These are phyloP conservation scores for Trichogramma pretiosum DNA, from an alignment of 1,140 invertebrate genomes.

Conservation along the genomic window DNA sequence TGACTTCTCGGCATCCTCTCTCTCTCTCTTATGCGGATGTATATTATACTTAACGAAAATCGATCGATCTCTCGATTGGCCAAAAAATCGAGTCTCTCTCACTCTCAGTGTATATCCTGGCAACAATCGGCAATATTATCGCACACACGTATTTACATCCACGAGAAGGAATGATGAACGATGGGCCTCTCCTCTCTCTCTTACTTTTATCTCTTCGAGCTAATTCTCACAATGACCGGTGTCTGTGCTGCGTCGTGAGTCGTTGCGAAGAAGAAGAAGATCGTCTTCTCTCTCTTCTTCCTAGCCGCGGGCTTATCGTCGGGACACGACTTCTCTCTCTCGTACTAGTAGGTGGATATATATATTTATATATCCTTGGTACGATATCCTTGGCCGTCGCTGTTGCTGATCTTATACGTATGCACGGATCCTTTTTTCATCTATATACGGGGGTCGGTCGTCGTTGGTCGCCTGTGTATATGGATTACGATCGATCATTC, in stretches of 20 bases:
- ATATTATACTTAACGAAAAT: too few relatives aligned
- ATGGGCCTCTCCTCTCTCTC: background rate
- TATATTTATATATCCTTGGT: background rate
- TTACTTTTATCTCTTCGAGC: background rate
- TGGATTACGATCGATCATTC: constrained; percentile 10
- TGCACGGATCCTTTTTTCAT: background rate
- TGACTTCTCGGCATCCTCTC: too few relatives aligned
- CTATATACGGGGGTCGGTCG: background rate
- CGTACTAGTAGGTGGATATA: background rate
- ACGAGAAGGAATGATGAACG: too few relatives aligned
- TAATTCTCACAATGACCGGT: background rate
- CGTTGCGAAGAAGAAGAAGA: too few relatives aligned
- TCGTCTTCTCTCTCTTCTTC: background rate
- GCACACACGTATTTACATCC: too few relatives aligned
- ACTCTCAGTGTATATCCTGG: too few relatives aligned
- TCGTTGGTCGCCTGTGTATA: background rate
- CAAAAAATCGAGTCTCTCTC: too few relatives aligned
- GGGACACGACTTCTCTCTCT: background rate
- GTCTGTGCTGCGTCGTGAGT: background rate
- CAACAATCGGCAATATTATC: too few relatives aligned
- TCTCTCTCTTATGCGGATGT: too few relatives aligned
- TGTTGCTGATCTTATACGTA: background rate
- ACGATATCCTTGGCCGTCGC: too few relatives aligned
- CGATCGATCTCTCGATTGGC: too few relatives aligned
- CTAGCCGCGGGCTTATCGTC: too few relatives aligned